Conservation (phyloP, 2,113 vertebrate genomes). For the Puffinus mauretanicus region DNA sequence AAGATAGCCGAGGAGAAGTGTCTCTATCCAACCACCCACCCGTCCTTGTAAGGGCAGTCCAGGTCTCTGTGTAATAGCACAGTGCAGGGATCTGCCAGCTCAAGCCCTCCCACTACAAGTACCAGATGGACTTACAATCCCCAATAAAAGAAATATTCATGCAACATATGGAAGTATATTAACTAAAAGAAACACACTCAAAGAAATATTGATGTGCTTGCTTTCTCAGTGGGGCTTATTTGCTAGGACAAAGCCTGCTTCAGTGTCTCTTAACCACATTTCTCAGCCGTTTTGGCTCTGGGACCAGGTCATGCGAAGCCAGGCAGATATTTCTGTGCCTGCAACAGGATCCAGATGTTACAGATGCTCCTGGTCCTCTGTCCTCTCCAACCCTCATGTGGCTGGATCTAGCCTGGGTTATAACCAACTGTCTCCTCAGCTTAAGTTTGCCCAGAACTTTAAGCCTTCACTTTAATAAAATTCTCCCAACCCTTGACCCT, state of each 20-base stretch:
- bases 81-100: not conserved
- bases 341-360: conserved; percentile 51
- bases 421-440: conserved; percentile 16
- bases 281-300: conserved; percentile 9
- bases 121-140: conserved; percentile 27
- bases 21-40: not conserved
- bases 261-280: not conserved
- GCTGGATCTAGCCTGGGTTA: not conserved
- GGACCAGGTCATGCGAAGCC: not conserved
- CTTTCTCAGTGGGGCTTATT: conserved; percentile 30
- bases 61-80: not conserved
- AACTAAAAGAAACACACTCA: conserved; percentile 5
- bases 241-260: not conserved
- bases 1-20: not conserved
- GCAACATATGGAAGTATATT: conserved; percentile 50
- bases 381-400: not conserved
- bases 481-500: not conserved
- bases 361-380: not conserved
- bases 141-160: conserved; percentile 42
- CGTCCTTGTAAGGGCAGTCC: not conserved
- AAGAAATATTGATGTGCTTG: conserved; percentile 10
- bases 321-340: not conserved
- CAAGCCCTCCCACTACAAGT: not conserved
- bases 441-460: not conserved
- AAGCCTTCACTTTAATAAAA: conserved; percentile 18